Conservation (phyloP, 2,888 invertebrate genomes). For the Cataglyphis albicans region DNA sequence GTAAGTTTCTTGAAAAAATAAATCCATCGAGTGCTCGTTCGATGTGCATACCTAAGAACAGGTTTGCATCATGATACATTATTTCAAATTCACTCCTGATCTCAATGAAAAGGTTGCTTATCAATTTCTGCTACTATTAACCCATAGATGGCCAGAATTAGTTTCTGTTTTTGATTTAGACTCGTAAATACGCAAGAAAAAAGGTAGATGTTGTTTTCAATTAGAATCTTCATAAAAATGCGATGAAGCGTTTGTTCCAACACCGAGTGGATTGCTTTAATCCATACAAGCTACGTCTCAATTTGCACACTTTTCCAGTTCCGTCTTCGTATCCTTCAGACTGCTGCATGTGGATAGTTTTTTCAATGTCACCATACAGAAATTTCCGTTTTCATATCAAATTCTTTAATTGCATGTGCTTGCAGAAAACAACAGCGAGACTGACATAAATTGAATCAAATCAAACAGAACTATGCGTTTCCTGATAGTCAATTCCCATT, state of each 20-base stretch:
- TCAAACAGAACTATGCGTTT: neutral
- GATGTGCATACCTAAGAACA: neutral
- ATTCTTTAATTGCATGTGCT: neutral
- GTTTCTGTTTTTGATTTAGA: slow-evolving; percentile 24
- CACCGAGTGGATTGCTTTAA: neutral
- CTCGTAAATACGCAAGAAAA: neutral
- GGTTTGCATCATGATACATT: neutral
- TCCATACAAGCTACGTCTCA: neutral
- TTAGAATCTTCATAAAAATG: neutral
- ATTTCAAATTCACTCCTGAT: neutral
- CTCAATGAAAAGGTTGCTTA: neutral
- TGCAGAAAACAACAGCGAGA: neutral
- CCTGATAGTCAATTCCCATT: neutral
- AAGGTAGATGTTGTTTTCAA: neutral
- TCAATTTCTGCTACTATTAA: slow-evolving; percentile 20
- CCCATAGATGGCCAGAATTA: slow-evolving; percentile 59
- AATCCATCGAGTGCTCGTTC: neutral
- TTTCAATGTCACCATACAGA: neutral
- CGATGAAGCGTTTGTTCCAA: neutral
- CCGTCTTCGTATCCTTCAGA: neutral
- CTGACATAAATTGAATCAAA: neutral
- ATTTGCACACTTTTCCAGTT: neutral
- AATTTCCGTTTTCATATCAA: neutral
- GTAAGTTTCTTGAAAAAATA: neutral
- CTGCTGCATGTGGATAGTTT: neutral